These are phyloP conservation scores for Neelides sp. DNA, from an alignment of 1,140 invertebrate genomes.

Conservation along the genomic window DNA sequence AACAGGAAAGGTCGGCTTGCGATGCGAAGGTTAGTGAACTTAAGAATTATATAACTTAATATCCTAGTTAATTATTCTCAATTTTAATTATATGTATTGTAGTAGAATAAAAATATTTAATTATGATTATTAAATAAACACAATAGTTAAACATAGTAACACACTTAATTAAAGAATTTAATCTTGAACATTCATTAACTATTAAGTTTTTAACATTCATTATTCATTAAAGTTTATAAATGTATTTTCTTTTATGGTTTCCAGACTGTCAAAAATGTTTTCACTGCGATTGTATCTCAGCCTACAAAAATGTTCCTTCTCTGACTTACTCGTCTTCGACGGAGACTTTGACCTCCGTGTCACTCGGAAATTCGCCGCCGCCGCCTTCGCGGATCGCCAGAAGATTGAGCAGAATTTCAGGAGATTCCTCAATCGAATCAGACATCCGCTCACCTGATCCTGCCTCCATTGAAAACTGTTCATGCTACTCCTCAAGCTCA, in stretches of 20 bases:
- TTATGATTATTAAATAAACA: not conserved
- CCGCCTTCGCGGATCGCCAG: not conserved
- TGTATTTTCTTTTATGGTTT: not conserved
- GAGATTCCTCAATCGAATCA: not conserved
- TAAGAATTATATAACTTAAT: too few species aligned
- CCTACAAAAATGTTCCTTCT: slow-evolving; percentile 11
- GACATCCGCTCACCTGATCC: slow-evolving; percentile 8
- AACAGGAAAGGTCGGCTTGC: slow-evolving; percentile 12
- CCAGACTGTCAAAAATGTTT: slow-evolving; percentile 26
- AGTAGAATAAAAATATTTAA: too few species aligned
- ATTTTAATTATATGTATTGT: too few species aligned
- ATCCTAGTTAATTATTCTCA: too few species aligned
- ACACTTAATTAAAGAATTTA: not conserved
- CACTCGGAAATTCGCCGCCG: not conserved
- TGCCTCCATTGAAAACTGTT: slow-evolving; percentile 14
- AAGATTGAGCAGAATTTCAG: not conserved
- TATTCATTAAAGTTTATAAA: not conserved
- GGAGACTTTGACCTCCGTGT: not conserved
- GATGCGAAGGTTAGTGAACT: slow-evolving; percentile 29
- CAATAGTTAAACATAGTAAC: not conserved
- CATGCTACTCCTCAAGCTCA: slow-evolving; percentile 10
- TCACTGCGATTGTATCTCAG: slow-evolving; percentile 16
- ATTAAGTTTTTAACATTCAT: not conserved
- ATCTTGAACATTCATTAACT: not conserved
- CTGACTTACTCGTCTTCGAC: not conserved